Evolutionary conservation across 2,113 vertebrate species (phyloP).

Genomic region (Ctenodactylus gundi): DNA sequence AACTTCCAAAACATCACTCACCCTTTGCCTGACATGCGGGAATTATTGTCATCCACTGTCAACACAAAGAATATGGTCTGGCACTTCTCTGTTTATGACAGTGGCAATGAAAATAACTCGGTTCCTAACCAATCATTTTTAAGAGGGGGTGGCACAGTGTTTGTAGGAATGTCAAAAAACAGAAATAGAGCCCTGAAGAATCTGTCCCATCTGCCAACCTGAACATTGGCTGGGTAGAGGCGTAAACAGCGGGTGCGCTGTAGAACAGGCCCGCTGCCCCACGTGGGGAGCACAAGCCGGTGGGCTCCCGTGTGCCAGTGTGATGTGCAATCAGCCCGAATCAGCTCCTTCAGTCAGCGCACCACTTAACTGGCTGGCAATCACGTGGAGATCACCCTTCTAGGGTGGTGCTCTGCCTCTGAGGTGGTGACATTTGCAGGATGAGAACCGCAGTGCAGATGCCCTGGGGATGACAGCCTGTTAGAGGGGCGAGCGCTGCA

Average conservation of each 20-base stretch:
- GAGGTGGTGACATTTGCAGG: not conserved
- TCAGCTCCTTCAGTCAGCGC: not conserved
- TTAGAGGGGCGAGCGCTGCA: not conserved
- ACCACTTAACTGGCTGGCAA: not conserved
- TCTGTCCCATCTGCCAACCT: conserved; percentile 65
- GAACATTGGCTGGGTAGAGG: not conserved
- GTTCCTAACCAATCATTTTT: conserved; percentile 61
- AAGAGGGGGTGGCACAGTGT: conserved; percentile 59
- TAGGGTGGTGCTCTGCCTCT: not conserved
- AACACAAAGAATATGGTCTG: conserved; percentile 58
- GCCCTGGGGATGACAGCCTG: not conserved
- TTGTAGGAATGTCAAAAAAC: conserved; percentile 60
- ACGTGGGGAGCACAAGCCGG: not conserved
- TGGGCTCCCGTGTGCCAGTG: accelerated
- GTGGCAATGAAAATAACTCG: conserved; percentile 55
- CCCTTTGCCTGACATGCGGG: not conserved
- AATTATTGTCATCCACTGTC: not conserved
- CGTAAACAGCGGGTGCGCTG: not conserved
- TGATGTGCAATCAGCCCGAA: not conserved
- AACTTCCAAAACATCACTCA: not conserved
- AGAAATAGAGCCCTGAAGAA: conserved; percentile 67
- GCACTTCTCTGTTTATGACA: conserved; percentile 62
- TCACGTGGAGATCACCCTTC: not conserved
- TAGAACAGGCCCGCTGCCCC: not conserved
- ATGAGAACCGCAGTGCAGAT: accelerated